These are phyloP conservation scores for Cremastinae sp. DNA, from an alignment of 2,888 invertebrate species.

Conservation along the genomic window DNA sequence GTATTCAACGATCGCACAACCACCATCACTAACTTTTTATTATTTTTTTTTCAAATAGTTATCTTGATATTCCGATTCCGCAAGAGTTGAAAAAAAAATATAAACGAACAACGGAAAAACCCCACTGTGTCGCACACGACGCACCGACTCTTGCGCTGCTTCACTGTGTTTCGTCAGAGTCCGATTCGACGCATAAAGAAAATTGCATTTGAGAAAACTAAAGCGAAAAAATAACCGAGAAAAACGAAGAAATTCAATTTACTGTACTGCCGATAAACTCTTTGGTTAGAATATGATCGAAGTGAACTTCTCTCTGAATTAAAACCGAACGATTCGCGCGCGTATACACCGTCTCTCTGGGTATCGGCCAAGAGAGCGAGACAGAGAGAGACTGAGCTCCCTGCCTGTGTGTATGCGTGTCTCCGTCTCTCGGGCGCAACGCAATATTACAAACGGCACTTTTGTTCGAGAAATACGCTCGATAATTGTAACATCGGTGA, in stretches of 20 bases:
- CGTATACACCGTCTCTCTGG: conserved; percentile 31
- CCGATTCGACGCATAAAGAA: no score
- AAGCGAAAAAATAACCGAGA: background rate
- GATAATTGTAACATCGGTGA: conserved; percentile 29
- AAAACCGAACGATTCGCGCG: conserved; percentile 40
- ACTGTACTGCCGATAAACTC: background rate
- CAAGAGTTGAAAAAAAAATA: conserved; percentile 2
- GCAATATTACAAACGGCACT: conserved; percentile 58
- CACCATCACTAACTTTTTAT: conserved; percentile 43
- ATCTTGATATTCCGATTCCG: conserved; percentile 26
- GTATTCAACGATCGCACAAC: conserved; percentile 33
- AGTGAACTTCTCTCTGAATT: conserved; percentile 5
- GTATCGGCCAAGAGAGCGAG: conserved; percentile 42
- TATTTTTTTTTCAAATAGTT: background rate
- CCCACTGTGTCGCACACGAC: conserved; percentile 45
- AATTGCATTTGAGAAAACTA: background rate
- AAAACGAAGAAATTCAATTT: conserved; percentile 2
- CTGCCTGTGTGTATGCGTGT: background rate
- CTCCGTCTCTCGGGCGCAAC: conserved; percentile 32
- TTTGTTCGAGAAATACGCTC: conserved; percentile 44
- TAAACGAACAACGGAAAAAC: conserved; percentile 21
- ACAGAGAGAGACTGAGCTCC: conserved; percentile 10
- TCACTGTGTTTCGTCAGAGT: conserved; percentile 34
- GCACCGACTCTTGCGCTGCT: conserved; percentile 43
- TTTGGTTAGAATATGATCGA: background rate